Evolutionary conservation across 2,797 vertebrate genomes (phyloP).

Genomic region (Miichthys miiuy): DNA sequence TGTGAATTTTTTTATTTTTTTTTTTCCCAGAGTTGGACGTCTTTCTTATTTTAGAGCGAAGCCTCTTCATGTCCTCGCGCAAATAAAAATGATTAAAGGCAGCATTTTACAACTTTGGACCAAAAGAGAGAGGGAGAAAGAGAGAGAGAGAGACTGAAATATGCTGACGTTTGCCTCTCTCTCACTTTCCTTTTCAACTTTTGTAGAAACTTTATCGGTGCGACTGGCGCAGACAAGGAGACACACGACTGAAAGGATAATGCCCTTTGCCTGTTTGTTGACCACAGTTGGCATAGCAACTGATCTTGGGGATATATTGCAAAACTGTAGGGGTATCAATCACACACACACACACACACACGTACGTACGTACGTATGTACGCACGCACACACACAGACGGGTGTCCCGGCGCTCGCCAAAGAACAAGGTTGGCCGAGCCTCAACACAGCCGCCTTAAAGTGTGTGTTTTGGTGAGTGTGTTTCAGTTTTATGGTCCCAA

Average conservation of each 20-base stretch:
- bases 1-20: slow-evolving; percentile 22
- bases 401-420: slow-evolving; percentile 24
- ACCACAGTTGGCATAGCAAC: slow-evolving; percentile 23
- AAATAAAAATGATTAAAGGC: slow-evolving; percentile 49
- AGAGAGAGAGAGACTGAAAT: neutral
- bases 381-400: slow-evolving; percentile 2
- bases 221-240: neutral
- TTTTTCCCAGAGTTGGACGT: slow-evolving; percentile 8
- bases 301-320: slow-evolving; percentile 44
- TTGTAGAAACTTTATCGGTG: slow-evolving; percentile 40
- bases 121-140: neutral
- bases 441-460: slow-evolving; percentile 19
- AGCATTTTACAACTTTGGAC: slow-evolving; percentile 36
- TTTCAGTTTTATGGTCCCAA: slow-evolving; percentile 48
- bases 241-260: neutral
- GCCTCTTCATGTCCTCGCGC: slow-evolving; percentile 20
- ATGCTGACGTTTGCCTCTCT: neutral
- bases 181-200: slow-evolving; percentile 2
- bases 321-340: slow-evolving; percentile 14
- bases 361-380: neutral
- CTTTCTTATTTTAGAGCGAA: slow-evolving; percentile 5
- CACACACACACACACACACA: slow-evolving; percentile 20
- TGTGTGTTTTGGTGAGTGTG: slow-evolving; percentile 49
- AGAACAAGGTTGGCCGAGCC: slow-evolving; percentile 55
- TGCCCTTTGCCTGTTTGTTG: slow-evolving; percentile 53